Base-by-base conservation (phyloP, 1,140 invertebrate species). In the Lucilia sericata region DNA sequence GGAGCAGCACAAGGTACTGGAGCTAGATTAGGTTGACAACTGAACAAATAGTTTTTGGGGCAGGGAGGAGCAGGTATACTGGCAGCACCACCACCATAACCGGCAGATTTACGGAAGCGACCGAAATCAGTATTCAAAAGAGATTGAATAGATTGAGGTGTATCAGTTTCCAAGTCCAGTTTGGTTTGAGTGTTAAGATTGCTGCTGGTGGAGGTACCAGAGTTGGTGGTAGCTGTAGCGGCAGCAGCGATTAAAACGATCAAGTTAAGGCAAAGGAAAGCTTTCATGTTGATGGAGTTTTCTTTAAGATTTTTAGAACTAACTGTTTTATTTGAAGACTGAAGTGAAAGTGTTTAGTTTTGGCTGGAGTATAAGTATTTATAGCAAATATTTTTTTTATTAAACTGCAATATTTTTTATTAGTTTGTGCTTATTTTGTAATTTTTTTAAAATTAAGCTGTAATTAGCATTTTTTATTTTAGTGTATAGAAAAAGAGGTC, bases 31-130 rank as follows among this genome's bases (percentile, higher is more conserved):
- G 89, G 89, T 60, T 88, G 87, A 80, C 89, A 90, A 82, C 89
- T 90, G 55, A 90, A 88, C 30, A 90, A 60, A 34, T 90, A 90
- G 85, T 87, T 90, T 25, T 86, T 84, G 17, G 89, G 88, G 74
- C 89, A 90, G 10, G 87, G 87, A 3, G 89, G 87, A 1, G 89
- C 85, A 7, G 86, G 82, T 5, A 87, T 82, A 21, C 13, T 75
- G 17, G 75, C 5, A 47, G 65, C 47, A n/a, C 74, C 81, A 75
- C 47, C 42, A 12, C 78, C 55, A 42, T 60, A 82, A 14, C 78
- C n/a, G 34, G 21, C 82, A 49, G 65, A 70, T 70, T 70, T 70
- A 21, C 65, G 65, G 65, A 70, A 19, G 21, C 65, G 65, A 8
- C 2, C 10, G 65, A 21, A 21, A 12, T 70, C 19, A 1, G n/a